Evolutionary conservation across 2,888 invertebrate genomes (phyloP), one percentile per base, ranked within the genome.

Genomic region (Heliconius hortense): DNA sequence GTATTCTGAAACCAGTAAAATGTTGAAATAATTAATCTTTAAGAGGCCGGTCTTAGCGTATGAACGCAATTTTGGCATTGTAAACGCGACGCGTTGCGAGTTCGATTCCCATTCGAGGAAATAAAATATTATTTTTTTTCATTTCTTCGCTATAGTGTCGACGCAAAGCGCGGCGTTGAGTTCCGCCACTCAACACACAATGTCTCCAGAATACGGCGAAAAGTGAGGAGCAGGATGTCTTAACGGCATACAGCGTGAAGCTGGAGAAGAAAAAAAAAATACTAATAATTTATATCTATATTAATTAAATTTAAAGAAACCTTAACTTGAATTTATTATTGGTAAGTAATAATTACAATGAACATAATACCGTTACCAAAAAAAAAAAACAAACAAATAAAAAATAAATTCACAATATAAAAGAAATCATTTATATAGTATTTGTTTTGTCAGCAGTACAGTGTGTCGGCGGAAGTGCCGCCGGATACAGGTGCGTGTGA

Each of bases 401-500:
- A 48, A 53, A 21, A 21, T 28, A 28, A 39, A 39, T 39, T 39
- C 15, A 8, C 56, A n/a, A n/a, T n/a, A 56, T n/a, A n/a, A n/a
- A 53, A n/a, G 8, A 56, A 56, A 56, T n/a, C 10, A n/a, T 56
- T 3, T n/a, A n/a, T n/a, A 21, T 48, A 48, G n/a, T 63, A n/a
- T 39, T 70, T 71, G 71, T 72, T 72, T 63, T 73, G 76, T 31
- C 67, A 43, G 63, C 56, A 67, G 77, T 74, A 76, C 77, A 18
- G 48, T 15, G 82, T 82, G 77, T 74, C 72, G 59, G 43, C 79
- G 79, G 88, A 87, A 85, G 82, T 81, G 80, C 81, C 82, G 82
- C 85, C 88, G 89, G 89, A 89, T 86, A 82, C 89, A 89, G 89
- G 89, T 89, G 89, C 84, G 85, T 81, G 79, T 73, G 82, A 84